Evolutionary conservation across 2,888 invertebrate species (phyloP), one percentile per base, ranked within the genome.

Genomic region (Parapristionchus giblindavisi): DNA sequence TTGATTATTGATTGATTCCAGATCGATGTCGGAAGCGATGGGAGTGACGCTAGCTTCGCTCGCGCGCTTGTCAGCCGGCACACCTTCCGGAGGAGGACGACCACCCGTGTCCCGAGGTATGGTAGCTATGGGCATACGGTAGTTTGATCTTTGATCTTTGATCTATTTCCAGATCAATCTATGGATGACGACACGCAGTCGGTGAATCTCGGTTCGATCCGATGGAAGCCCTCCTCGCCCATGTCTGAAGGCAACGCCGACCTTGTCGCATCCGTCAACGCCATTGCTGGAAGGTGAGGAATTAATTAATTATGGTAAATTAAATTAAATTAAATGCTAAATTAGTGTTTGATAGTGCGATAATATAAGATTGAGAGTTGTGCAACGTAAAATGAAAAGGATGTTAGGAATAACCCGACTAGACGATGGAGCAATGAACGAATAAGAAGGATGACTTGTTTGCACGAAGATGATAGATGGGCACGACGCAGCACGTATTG

Each of bases 241-340:
- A 24, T 24, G 14, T 76, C 77, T 24, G 79, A 81, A 27, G 79
- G 77, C 17, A 79, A 77, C 27, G 77, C 79, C 40, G 86, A 85
- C 51, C 78, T 86, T 32, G 84, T 87, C 29, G 80, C 82, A 36
- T 80, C 83, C 36, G 84, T 84, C 60, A 87, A 87, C 72, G 80
- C 85, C n/a, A 65, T 88, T 36, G 86, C 84, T 6, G 80, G 85
- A 21, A 78, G 85, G 78, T 83, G 2, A 48, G 34, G 56, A 29
- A 51, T 29, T 27, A 14, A 2, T 51, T 36, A 21, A 4, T 21
- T n/a, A 1, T 14, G 51, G 51, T n/a, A 21, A 36, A 36, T 58
- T 24, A 24, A n/a, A 43, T 61, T 38, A 24, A 24, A 63, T 21
- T 1, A 63, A 34, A 40, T 43, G 43, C 3, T 14, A 65, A 36